Evolutionary conservation across 2,888 invertebrate genomes (phyloP).

Genomic region (Ephialtes manifestator): DNA sequence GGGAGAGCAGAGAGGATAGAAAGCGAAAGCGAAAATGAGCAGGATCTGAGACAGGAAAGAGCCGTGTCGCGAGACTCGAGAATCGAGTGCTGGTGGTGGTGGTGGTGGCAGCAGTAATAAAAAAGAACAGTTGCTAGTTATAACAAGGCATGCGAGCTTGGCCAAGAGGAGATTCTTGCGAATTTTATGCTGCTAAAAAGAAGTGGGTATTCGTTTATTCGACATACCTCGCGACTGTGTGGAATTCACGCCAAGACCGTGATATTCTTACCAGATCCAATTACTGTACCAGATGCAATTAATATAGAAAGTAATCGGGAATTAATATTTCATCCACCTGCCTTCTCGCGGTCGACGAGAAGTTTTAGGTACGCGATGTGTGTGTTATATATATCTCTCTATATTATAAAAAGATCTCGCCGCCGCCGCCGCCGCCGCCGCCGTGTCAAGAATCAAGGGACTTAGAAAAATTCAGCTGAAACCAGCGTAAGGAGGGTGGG

Average conservation of each 20-base stretch:
- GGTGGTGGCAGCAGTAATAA: neutral
- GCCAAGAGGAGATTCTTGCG: conserved; percentile 60
- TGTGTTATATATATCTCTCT: too few species aligned
- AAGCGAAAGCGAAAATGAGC: conserved; percentile 58
- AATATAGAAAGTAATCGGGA: conserved; percentile 53
- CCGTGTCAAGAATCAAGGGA: too few species aligned
- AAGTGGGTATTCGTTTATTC: conserved; percentile 54
- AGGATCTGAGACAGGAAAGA: conserved; percentile 34
- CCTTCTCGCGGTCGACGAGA: neutral
- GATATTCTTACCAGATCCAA: conserved; percentile 46
- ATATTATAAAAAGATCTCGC: too few species aligned
- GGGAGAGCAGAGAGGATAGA: conserved; percentile 47
- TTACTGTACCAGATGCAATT: conserved; percentile 38
- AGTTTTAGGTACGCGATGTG: neutral
- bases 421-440: too few species aligned
- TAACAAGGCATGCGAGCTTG: conserved; percentile 58
- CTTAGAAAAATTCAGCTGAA: too few species aligned
- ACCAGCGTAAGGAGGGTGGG: too few species aligned
- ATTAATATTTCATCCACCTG: conserved; percentile 17
- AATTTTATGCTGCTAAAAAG: conserved; percentile 54
- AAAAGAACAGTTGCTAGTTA: conserved; percentile 36
- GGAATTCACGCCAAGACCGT: conserved; percentile 55
- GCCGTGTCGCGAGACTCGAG: conserved; percentile 13
- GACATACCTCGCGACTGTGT: conserved; percentile 41
- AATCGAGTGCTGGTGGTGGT: conserved; percentile 27